Percentiles rank a stretch among this genome's conserved stretches.
These are phyloP conservation scores for Microctenopoma steveboyesi DNA, from an alignment of 2,797 vertebrate species.

Conservation along the genomic window DNA sequence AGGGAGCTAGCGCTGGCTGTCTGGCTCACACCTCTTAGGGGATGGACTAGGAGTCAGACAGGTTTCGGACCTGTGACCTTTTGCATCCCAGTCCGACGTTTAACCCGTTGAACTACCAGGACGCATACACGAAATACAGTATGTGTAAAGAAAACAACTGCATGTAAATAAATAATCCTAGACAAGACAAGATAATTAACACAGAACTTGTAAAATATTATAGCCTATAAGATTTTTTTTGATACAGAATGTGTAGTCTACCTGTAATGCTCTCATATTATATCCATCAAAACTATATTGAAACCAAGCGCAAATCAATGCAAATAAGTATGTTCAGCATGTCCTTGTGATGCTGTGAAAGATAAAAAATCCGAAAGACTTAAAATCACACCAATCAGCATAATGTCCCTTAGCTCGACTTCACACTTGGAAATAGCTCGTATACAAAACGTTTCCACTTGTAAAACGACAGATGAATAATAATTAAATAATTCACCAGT, in stretches of 20 bases:
- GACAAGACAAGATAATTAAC: constrained; percentile 2
- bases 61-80: too few relatives aligned
- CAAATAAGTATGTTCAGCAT: neutral
- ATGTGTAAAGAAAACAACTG: constrained; percentile 4
- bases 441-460: constrained; percentile 43
- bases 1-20: too few relatives aligned
- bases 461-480: constrained; percentile 60
- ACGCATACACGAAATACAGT: too few relatives aligned
- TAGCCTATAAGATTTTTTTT: constrained; percentile 4
- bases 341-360: neutral
- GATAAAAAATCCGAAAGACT: constrained; percentile 31
- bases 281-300: neutral
- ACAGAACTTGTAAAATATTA: constrained; percentile 4
- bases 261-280: constrained; percentile 13
- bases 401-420: constrained; percentile 56
- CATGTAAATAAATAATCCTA: neutral
- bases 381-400: constrained; percentile 37
- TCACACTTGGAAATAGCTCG: constrained; percentile 62
- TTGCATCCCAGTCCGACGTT: too few relatives aligned
- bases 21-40: too few relatives aligned
- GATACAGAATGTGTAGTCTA: neutral
- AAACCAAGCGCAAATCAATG: constrained; percentile 1
- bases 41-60: too few relatives aligned
- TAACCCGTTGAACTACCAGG: too few relatives aligned
- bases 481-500: constrained; percentile 50